Percentiles rank a stretch among this genome's conserved stretches.
phyloP scores from a whole-genome alignment of 1,140 invertebrate genomes.

The Coptotermes formosanus region DNA sequence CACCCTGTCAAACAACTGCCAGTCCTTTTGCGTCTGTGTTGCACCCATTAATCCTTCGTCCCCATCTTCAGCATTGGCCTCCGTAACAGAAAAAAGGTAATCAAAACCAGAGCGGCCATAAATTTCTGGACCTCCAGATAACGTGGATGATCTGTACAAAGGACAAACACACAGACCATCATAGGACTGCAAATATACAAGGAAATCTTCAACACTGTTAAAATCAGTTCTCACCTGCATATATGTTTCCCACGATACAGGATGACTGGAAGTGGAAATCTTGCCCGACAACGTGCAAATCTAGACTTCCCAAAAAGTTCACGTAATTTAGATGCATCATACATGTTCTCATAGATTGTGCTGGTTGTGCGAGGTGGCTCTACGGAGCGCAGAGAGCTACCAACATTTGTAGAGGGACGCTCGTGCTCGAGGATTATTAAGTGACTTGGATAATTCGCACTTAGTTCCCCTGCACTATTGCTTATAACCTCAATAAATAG shows the following conservation, averaged over 20 bases:
- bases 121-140: slow-evolving; percentile 72
- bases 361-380: slow-evolving; percentile 46
- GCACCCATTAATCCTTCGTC: slow-evolving; percentile 40
- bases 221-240: slow-evolving; percentile 49
- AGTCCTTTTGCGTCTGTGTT: slow-evolving; percentile 47
- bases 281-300: slow-evolving; percentile 65
- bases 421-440: slow-evolving; percentile 71
- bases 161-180: not conserved
- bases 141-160: slow-evolving; percentile 58
- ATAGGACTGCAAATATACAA: not conserved
- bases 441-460: slow-evolving; percentile 71
- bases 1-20: slow-evolving; percentile 64
- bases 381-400: slow-evolving; percentile 40
- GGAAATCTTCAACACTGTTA: not conserved
- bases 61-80: slow-evolving; percentile 39
- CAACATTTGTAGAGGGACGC: slow-evolving; percentile 42
- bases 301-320: slow-evolving; percentile 56
- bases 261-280: slow-evolving; percentile 80
- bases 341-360: slow-evolving; percentile 62
- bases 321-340: slow-evolving; percentile 58
- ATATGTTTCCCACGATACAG: slow-evolving; percentile 73
- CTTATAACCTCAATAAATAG: slow-evolving; percentile 52
- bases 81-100: slow-evolving; percentile 51
- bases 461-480: slow-evolving; percentile 69
- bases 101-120: slow-evolving; percentile 65